Conservation (phyloP, 2,797 vertebrate genomes). For the Parauchenoglanis ngamensis region DNA sequence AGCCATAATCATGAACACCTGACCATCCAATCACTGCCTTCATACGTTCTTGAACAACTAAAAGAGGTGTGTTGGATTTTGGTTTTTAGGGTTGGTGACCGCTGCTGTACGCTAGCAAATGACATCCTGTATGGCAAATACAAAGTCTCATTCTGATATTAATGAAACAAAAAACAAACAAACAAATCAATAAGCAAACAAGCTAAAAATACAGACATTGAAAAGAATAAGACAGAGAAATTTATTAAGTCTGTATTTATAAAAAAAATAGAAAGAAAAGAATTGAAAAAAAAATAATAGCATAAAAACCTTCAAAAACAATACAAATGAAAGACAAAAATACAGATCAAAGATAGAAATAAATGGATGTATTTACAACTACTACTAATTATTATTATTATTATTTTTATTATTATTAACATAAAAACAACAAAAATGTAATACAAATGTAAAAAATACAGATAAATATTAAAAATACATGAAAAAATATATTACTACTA, state of each 20-base stretch:
- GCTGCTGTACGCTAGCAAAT: neutral
- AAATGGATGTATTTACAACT: neutral
- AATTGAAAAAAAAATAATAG: neutral
- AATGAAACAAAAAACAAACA: neutral
- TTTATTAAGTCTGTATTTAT: neutral
- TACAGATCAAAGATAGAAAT: neutral
- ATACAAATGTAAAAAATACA: neutral
- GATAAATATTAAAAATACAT: neutral
- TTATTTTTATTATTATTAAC: too few species aligned
- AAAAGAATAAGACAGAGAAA: neutral
- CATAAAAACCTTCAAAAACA: too few species aligned
- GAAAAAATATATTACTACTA: neutral
- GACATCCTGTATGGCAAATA: neutral
- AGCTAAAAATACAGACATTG: neutral
- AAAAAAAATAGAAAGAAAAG: neutral
- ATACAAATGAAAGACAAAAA: neutral
- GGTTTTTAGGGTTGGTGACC: too few species aligned
- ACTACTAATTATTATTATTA: neutral
- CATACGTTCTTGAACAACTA: too few species aligned
- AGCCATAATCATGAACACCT: too few species aligned
- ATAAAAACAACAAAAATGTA: neutral
- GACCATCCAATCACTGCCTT: too few species aligned
- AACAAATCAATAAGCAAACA: too few species aligned
- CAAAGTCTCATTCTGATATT: neutral
- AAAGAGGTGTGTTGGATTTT: too few species aligned